Evolutionary conservation across 2,797 vertebrate species (phyloP), one percentile per base, ranked within the genome.

Genomic region (Tangara arthus): DNA sequence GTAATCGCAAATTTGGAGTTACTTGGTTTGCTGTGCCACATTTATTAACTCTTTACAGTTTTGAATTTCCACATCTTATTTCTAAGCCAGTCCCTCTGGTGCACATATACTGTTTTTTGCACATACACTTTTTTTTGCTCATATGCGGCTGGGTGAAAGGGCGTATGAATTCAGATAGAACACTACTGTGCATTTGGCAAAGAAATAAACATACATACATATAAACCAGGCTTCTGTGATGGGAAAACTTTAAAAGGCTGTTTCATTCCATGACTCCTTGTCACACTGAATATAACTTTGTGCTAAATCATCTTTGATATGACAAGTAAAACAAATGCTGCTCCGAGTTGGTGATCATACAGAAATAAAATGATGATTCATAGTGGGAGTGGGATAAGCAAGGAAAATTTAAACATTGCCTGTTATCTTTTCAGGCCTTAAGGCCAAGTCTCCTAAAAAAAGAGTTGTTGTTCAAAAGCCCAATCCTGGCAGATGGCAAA

Each of bases 341-440:
- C 77, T 79, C 59, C 28, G n/a, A 88, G 50, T 28, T 87, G 89
- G 60, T 72, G 66, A 83, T 82, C 66, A 8, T 86, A 76, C 73
- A 86, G 85, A 95, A 93, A 93, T 93, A 84, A 92, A 90, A 69
- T 84, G 12, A 53, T 94, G 90, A 90, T 76, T 95, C 79, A 85
- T 77, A 65, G 22, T 50, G 20, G n/a, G 61, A 87, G 55, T 72
- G 76, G 63, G 41, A 78, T 82, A 90, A 83, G 66, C 46, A 73
- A 70, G 63, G 44, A 82, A 73, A 47, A 81, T 59, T 76, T 72
- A 83, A 90, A 90, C 66, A 28, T 75, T 93, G 61, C 26, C 71
- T 76, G 77, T 81, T 81, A 82, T 30, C 28, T 92, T 91, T 90
- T 86, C 37, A 81, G 52, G 41, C 77, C 76, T 86, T 49, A 64